A percentile compares a stretch with the other conserved stretches of the same genome.
Conservation (phyloP, 2,113 vertebrate species). For the Eclectus roratus region DNA sequence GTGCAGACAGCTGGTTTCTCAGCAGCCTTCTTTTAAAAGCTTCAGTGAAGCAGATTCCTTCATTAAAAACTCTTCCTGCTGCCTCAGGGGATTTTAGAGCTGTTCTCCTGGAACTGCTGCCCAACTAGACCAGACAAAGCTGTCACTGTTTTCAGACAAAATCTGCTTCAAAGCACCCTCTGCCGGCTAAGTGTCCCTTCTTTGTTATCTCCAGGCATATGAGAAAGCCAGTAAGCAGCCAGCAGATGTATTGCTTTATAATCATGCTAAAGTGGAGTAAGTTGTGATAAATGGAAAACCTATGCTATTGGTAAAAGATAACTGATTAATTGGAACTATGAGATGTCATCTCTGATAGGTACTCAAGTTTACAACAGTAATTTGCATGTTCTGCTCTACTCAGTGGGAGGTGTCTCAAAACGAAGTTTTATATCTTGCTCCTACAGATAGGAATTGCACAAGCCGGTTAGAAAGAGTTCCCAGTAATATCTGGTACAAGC, state of each 20-base stretch:
- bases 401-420: constrained; percentile 44
- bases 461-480: not conserved
- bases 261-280: not conserved
- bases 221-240: not conserved
- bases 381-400: not conserved
- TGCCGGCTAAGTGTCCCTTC: not conserved
- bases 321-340: not conserved
- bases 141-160: not conserved
- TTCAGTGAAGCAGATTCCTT: not conserved
- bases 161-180: not conserved
- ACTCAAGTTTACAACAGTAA: not conserved
- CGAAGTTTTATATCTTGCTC: not conserved
- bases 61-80: not conserved
- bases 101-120: not conserved
- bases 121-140: not conserved
- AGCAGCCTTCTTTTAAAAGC: not conserved
- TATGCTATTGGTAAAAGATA: not conserved
- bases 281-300: not conserved
- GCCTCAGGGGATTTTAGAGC: not conserved
- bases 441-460: not conserved
- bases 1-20: not conserved
- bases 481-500: not conserved
- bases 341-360: not conserved
- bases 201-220: not conserved
- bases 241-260: not conserved